Base-by-base conservation (phyloP, 2,888 invertebrate species). In the Dicyrtomina minuta region DNA sequence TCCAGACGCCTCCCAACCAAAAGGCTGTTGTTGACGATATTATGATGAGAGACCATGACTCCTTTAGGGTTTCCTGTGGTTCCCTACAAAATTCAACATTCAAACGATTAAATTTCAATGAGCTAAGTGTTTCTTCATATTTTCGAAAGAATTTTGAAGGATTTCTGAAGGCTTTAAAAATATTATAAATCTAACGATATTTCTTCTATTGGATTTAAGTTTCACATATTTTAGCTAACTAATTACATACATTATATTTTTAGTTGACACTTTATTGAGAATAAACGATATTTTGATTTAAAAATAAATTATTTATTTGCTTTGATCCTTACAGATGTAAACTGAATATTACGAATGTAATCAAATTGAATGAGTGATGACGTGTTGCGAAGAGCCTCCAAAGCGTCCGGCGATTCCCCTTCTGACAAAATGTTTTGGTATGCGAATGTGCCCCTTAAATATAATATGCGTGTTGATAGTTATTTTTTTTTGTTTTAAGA, bases 321-420 rank as follows among this genome's bases (percentile, higher is more conserved):
- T 33, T 44, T 60, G 39, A 22, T 65, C 79, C 81, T 80, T 80
- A 85, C 86, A 0, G 93, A 93, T 0, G 93, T 92, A 80, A 92
- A 93, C 80, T 92, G 88, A 75, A 95, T 88, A 80, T 90, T 91
- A 77, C 87, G 88, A 0, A 88, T 85, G 53, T 86, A 86, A 80
- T 90, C 89, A 43, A 90, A 87, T 61, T 87, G 84, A 13, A 92
- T 84, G 0, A 80, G 77, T 0, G 81, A 75, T 79, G 89, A 88
- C 65, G 84, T 79, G 49, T 83, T 79, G 13, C 80, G 75, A 46
- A 86, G 77, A 20, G 78, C 74, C 41, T 77, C 70, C 15, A 79
- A 74, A 24, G 81, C 80, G n/a, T 81, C 79, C 12, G 76, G 79
- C 8, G 81, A 82, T n/a, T 81, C 84, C 43, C 82, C 81, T n/a